Conservation (phyloP, 37 sponge, comb jelly and placozoan genomes). For the Theonella swinhoei region DNA sequence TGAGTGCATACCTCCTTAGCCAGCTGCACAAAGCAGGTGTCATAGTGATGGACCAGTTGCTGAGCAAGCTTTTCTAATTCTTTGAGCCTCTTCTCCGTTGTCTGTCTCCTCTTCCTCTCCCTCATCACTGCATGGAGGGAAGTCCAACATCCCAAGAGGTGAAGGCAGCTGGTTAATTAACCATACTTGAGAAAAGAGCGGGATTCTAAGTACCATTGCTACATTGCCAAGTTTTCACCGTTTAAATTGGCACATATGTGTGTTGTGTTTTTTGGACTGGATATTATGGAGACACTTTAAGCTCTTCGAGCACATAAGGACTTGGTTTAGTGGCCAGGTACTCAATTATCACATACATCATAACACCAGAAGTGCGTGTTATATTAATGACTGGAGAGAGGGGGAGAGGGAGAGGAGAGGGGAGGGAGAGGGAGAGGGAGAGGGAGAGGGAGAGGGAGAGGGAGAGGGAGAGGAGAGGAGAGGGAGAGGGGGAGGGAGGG, state of each 20-base stretch:
- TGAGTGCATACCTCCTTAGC: slow-evolving; percentile 55
- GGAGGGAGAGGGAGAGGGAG: too few relatives aligned
- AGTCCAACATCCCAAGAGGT: neutral
- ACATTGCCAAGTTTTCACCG: neutral
- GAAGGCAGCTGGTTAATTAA: neutral
- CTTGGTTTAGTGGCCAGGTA: too few relatives aligned
- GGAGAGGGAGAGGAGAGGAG: neutral
- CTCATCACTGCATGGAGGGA: slow-evolving; percentile 29
- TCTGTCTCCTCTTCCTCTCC: slow-evolving; percentile 53
- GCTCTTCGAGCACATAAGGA: too few relatives aligned
- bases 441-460: too few relatives aligned
- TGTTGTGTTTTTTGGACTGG: too few relatives aligned
- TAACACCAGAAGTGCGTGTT: too few relatives aligned
- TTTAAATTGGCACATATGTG: neutral
- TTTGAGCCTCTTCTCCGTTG: slow-evolving; percentile 36
- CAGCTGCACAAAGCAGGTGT: slow-evolving; percentile 51
- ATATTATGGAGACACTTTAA: too few relatives aligned
- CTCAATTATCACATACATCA: too few relatives aligned
- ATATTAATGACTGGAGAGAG: too few relatives aligned
- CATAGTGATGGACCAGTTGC: slow-evolving; percentile 56
- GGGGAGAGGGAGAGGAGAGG: too few relatives aligned
- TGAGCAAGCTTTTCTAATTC: slow-evolving; percentile 19
- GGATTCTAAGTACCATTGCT: neutral
- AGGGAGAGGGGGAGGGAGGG: neutral
- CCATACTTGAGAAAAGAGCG: neutral